Evolutionary conservation across 2,113 vertebrate species (phyloP).

Genomic region (Salvelinus fontinalis): DNA sequence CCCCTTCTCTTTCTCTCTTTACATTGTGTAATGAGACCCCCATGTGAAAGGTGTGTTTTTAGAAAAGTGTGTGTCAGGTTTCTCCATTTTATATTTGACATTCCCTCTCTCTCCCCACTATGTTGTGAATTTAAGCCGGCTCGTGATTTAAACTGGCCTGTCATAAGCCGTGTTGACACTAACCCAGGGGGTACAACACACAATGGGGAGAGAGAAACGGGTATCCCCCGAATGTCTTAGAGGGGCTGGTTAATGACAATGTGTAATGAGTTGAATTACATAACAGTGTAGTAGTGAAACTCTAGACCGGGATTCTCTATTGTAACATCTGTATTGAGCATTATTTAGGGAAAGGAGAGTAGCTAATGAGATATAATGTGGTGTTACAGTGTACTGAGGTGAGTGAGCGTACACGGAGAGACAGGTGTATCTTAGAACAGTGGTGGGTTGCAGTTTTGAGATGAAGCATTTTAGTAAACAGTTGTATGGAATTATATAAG

Average conservation of each 20-base stretch:
- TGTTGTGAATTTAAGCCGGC: neutral
- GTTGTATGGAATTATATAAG: no score
- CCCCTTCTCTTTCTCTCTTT: neutral
- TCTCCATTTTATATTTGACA: neutral
- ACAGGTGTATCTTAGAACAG: slow-evolving; percentile 50
- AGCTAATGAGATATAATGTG: neutral
- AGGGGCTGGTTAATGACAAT: neutral
- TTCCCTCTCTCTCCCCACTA: slow-evolving; percentile 10
- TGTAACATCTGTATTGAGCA: slow-evolving; percentile 11
- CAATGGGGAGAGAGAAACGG: slow-evolving; percentile 54
- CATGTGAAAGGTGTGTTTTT: slow-evolving; percentile 58
- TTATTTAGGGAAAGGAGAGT: no score
- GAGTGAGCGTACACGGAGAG: neutral
- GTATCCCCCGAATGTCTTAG: slow-evolving; percentile 54
- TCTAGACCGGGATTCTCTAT: slow-evolving; percentile 27
- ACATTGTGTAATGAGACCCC: slow-evolving; percentile 56
- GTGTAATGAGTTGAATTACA: slow-evolving; percentile 63
- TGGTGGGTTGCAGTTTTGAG: neutral
- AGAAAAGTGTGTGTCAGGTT: slow-evolving; percentile 14
- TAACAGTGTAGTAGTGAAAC: slow-evolving; percentile 58
- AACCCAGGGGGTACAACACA: slow-evolving; percentile 60
- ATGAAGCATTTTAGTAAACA: no score
- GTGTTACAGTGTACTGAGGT: neutral
- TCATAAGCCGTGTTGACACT: slow-evolving; percentile 48
- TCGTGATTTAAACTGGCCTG: slow-evolving; percentile 27